A percentile compares a stretch with the other conserved stretches of the same genome.
Conservation (phyloP, 2,888 invertebrate genomes). For the Campopleginae sp. region DNA sequence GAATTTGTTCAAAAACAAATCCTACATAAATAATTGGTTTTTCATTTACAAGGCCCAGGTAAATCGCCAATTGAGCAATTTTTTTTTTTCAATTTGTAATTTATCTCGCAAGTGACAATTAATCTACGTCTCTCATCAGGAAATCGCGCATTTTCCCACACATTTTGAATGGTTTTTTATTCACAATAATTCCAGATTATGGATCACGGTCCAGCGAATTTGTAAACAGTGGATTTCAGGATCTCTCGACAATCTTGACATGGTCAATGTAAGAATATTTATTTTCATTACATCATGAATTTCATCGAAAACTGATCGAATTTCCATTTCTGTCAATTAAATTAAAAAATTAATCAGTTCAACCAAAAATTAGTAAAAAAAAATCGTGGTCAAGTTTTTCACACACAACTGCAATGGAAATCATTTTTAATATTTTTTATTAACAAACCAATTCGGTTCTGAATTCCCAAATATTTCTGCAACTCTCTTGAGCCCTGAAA, state of each 20-base stretch:
- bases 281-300: neutral
- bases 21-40: neutral
- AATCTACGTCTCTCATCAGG: neutral
- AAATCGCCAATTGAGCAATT: conserved; percentile 14
- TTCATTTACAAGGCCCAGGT: conserved; percentile 9
- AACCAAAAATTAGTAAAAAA: neutral
- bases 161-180: neutral
- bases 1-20: neutral
- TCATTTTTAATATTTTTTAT: neutral
- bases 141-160: neutral
- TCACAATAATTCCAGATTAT: neutral
- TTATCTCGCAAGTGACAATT: neutral
- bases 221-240: neutral
- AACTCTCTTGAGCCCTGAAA: neutral
- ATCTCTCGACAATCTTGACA: neutral
- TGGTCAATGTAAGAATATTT: conserved; percentile 59
- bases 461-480: neutral
- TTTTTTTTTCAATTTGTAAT: neutral
- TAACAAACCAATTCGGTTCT: neutral
- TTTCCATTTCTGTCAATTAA: neutral
- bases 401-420: neutral
- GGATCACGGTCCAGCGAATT: neutral
- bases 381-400: neutral
- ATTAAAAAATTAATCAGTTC: neutral
- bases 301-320: neutral